Conservation (phyloP, 2,797 vertebrate genomes). For the Garrulus glandarius region DNA sequence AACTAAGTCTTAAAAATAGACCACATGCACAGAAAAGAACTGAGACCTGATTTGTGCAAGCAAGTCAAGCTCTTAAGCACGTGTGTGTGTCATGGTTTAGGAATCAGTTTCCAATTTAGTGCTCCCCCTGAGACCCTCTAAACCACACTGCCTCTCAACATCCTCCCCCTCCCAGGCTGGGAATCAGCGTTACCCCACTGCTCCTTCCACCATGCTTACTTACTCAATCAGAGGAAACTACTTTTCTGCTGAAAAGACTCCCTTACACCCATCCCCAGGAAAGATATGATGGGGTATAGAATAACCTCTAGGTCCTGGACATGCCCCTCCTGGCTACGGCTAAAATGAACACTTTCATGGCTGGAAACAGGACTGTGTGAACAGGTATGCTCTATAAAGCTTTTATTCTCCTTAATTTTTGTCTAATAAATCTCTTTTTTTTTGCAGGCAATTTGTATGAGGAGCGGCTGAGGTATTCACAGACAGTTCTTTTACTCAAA, state of each 20-base stretch:
- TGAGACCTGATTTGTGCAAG: not conserved
- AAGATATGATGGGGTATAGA: not conserved
- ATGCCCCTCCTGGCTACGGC: not conserved
- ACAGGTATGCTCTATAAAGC: not conserved
- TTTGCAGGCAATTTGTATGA: not conserved
- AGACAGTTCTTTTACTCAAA: not conserved
- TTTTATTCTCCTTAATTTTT: not conserved
- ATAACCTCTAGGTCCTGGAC: not conserved
- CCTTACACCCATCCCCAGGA: not conserved
- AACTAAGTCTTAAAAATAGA: not conserved
- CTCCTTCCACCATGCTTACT: not conserved
- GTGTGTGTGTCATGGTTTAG: not conserved
- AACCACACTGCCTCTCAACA: not conserved
- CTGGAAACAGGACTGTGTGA: not conserved
- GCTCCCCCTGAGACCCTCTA: not conserved
- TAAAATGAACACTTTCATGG: not conserved
- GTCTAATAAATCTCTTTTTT: not conserved
- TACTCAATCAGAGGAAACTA: not conserved
- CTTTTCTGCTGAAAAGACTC: not conserved
- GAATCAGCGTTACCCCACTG: rapidly evolving
- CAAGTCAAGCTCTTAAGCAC: not conserved
- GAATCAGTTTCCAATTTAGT: not conserved
- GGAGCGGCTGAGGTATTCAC: not conserved
- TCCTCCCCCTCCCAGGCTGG: no score
- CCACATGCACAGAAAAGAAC: not conserved